Base-by-base conservation (phyloP, 2,113 vertebrate species). In the Nycticryphes semicollaris region DNA sequence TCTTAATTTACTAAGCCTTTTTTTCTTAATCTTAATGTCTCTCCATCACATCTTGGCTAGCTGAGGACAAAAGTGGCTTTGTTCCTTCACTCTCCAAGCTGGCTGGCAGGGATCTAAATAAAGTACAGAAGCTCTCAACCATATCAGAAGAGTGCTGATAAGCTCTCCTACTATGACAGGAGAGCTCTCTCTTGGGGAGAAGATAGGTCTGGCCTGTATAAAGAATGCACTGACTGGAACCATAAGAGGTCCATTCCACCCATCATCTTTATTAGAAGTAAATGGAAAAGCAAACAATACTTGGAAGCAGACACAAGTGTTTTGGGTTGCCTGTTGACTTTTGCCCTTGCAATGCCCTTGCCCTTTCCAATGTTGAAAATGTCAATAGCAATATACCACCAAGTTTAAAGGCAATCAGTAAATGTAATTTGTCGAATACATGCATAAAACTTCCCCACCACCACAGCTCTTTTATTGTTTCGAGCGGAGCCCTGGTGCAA, bases 401-500 rank as follows among this genome's bases (percentile, higher is more conserved):
- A 35, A 19, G 8, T 48, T 67, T 80, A 85, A 82, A 90, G 63
- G 28, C 15, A 37, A 37, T 10, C 4, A 67, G 25, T 21, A 67
- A 82, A 66, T 27, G 54, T 6, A 27, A 39, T 56, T 35, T 73
- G 14, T 41, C 57, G 83, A 91, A 72, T 12, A 69, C 8, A 43
- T 31, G 25, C 47, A 70, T 2, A 30, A 74, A 84, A 1, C 12
- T 50, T 68, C 25, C 22, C 8, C 19, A 7, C 24, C 2, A 0
- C 30, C 68, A 31, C 73, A 39, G 50, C 4, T 77, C 18, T 92
- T 87, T 57, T 1, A 6, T 10, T 35, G 22, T 54, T 84, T 72
- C 35, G 4, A 35, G 60, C 43, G 23, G 15, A 79, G 14, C 43
- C 10, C 15, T 47, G 11, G 3, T 45, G 41, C 43, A 76, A 50